phyloP scores from a whole-genome alignment of 2,888 invertebrate species.

The Horisme vitalbata region DNA sequence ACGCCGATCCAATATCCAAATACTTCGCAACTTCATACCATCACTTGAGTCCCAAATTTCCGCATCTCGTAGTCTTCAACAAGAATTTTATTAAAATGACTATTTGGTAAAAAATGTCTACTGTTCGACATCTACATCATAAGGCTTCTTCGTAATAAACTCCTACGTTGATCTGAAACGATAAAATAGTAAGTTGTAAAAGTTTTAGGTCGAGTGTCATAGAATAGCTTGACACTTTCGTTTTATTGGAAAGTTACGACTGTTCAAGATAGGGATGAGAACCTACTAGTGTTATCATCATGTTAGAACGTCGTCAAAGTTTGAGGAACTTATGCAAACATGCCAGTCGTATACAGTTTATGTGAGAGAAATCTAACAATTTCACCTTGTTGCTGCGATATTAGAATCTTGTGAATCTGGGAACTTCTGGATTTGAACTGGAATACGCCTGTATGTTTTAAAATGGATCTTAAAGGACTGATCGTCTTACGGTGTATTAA shows the following conservation, averaged over 20 bases:
- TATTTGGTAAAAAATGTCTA: slow-evolving; percentile 78
- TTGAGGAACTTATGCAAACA: neutral
- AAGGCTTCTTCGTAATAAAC: slow-evolving; percentile 82
- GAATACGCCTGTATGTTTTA: no score
- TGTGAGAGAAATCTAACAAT: neutral
- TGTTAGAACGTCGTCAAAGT: neutral
- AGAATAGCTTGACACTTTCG: slow-evolving; percentile 23
- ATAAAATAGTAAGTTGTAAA: slow-evolving; percentile 32
- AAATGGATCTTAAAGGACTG: no score
- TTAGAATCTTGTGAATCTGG: no score
- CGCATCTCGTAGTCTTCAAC: slow-evolving; percentile 67
- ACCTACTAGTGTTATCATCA: neutral
- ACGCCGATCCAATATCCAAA: slow-evolving; percentile 44
- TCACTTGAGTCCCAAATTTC: slow-evolving; percentile 75
- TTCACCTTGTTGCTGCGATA: neutral
- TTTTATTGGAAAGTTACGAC: slow-evolving; percentile 26
- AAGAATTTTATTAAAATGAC: slow-evolving; percentile 65
- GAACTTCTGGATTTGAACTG: no score
- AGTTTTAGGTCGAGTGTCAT: slow-evolving; percentile 16
- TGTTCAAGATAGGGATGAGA: slow-evolving; percentile 16
- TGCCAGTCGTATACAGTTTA: neutral
- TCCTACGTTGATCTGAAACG: slow-evolving; percentile 81
- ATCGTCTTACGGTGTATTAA: no score
- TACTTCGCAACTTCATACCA: slow-evolving; percentile 40
- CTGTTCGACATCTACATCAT: slow-evolving; percentile 74